These are phyloP conservation scores for Parelbella ahira DNA, from an alignment of 2,888 invertebrate species.

Conservation along the genomic window DNA sequence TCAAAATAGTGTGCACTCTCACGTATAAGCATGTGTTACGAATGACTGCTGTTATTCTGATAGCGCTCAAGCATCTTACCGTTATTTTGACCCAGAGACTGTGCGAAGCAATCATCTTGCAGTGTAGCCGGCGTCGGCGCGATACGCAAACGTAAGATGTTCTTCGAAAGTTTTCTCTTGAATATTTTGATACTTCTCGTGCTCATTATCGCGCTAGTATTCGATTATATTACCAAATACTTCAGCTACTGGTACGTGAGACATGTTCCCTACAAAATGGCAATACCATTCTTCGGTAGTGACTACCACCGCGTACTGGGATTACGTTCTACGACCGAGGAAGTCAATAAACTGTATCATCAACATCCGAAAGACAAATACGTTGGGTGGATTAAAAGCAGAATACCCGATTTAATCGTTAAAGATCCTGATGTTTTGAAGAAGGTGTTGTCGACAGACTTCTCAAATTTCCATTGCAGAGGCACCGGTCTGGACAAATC, in stretches of 20 bases:
- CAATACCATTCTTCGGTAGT: conserved; percentile 63
- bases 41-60: conserved; percentile 10
- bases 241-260: conserved; percentile 75
- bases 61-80: conserved; percentile 37
- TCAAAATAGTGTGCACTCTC: conserved; percentile 18
- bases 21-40: conserved; percentile 11
- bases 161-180: conserved; percentile 70
- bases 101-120: conserved; percentile 36
- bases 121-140: conserved; percentile 47
- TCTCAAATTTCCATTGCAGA: conserved; percentile 71
- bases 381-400: conserved; percentile 62
- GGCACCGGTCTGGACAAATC: conserved; percentile 75
- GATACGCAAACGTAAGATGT: conserved; percentile 62
- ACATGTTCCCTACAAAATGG: conserved; percentile 60
- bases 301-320: conserved; percentile 64
- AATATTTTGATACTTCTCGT: conserved; percentile 52
- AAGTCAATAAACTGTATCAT: conserved; percentile 55
- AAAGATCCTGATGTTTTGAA: conserved; percentile 66
- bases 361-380: conserved; percentile 57
- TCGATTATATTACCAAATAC: conserved; percentile 71
- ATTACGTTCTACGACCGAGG: conserved; percentile 55
- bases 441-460: conserved; percentile 70
- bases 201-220: conserved; percentile 56
- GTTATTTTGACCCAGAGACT: conserved; percentile 66
- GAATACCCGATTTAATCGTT: conserved; percentile 69